Percentiles rank a stretch among this genome's conserved stretches.
Conservation (phyloP, 2,797 vertebrate genomes). For the Morus bassanus region DNA sequence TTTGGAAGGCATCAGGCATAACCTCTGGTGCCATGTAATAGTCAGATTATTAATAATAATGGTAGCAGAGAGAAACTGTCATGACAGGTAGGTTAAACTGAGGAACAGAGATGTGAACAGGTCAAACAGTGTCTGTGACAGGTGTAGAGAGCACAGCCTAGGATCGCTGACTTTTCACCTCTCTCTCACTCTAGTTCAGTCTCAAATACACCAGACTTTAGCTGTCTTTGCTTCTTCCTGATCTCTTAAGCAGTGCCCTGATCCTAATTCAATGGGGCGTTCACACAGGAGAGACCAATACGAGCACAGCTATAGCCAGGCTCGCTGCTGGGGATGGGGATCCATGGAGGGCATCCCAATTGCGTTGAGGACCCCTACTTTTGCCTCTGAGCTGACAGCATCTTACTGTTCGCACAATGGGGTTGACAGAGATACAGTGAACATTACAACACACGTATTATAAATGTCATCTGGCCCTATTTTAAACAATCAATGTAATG, state of each 20-base stretch:
- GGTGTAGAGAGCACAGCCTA: background rate
- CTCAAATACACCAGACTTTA: background rate
- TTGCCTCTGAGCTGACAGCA: background rate
- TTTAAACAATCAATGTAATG: background rate
- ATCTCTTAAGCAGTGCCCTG: background rate
- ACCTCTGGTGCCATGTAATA: background rate
- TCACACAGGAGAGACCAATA: background rate
- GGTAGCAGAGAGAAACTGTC: background rate
- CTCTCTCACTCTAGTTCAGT: background rate
- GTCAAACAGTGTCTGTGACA: background rate
- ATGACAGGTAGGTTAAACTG: background rate
- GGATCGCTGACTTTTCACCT: background rate
- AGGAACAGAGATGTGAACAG: background rate
- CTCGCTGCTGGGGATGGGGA: background rate
- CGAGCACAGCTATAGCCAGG: background rate
- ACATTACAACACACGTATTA: background rate
- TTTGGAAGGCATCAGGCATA: background rate
- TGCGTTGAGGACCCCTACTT: background rate
- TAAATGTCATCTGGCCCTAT: background rate
- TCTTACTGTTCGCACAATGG: background rate
- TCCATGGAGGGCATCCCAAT: background rate
- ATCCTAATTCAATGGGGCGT: background rate
- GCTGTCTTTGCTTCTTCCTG: background rate
- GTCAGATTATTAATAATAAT: background rate
- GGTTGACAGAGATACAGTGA: background rate